Evolutionary conservation across 2,888 invertebrate species (phyloP).

Genomic region (Acholoe squamosa): DNA sequence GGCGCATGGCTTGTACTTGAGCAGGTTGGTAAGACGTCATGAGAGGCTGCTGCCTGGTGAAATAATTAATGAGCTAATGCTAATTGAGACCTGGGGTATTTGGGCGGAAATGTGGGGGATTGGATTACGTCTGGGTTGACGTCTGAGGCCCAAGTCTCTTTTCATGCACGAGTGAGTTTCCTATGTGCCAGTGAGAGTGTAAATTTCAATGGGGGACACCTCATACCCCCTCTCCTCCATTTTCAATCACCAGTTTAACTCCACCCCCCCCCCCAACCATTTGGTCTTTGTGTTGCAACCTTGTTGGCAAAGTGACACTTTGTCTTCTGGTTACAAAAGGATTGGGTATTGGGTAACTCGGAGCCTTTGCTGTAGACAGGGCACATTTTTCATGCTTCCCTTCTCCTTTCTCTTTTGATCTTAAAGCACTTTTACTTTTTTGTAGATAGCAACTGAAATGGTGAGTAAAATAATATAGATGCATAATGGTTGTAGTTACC

Average conservation of each 20-base stretch:
- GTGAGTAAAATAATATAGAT: too few relatives aligned
- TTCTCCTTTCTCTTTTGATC: too few relatives aligned
- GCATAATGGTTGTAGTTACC: too few relatives aligned
- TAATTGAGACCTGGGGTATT: constrained; percentile 6
- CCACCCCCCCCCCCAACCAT: background rate
- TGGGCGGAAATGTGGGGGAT: background rate
- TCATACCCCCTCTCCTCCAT: background rate
- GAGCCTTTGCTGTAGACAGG: too few relatives aligned
- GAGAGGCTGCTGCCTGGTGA: background rate
- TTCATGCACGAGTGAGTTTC: background rate
- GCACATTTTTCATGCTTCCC: too few relatives aligned
- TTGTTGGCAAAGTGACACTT: constrained; percentile 22
- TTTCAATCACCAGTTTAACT: background rate
- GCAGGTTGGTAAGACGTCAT: too few relatives aligned
- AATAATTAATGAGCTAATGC: background rate
- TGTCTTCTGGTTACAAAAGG: background rate
- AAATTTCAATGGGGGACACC: constrained; percentile 15
- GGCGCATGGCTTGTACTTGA: too few relatives aligned
- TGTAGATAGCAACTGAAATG: too few relatives aligned
- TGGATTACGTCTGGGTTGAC: background rate
- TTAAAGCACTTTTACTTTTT: too few relatives aligned
- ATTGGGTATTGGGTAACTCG: too few relatives aligned
- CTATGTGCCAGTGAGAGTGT: background rate
- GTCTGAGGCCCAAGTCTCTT: constrained; percentile 17
- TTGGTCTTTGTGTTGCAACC: constrained; percentile 18